Conservation (phyloP, 92 coral and sea anemone genomes). For the Epizoanthus illoricatus region DNA sequence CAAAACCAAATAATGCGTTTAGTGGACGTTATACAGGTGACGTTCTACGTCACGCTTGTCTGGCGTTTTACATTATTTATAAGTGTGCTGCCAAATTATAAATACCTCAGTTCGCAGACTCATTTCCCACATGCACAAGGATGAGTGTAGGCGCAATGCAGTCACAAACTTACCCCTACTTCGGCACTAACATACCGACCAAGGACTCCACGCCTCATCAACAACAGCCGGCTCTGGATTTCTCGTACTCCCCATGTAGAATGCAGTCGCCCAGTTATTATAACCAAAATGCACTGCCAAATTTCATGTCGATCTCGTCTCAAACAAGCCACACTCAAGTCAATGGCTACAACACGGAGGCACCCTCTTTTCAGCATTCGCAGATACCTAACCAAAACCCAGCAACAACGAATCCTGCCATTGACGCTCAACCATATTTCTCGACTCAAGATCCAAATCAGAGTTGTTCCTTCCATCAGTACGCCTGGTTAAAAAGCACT, state of each 20-base stretch:
- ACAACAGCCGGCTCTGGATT: conserved; percentile 74
- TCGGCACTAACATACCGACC: conserved; percentile 71
- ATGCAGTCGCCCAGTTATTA: conserved; percentile 98
- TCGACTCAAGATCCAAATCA: conserved; percentile 75
- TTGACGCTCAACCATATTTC: conserved; percentile 81
- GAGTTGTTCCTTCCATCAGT: conserved; percentile 94
- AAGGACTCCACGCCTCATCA: conserved; percentile 74
- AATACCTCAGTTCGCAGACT: conserved; percentile 62
- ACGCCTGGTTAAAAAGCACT: conserved; percentile 98
- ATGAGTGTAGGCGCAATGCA: conserved; percentile 96
- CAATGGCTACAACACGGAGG: conserved; percentile 85
- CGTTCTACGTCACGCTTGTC: conserved; percentile 98
- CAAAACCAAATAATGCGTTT: conserved; percentile 90
- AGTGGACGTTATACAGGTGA: conserved; percentile 96
- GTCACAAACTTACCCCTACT: conserved; percentile 95
- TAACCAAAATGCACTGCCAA: conserved; percentile 86
- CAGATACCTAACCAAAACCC: conserved; percentile 80
- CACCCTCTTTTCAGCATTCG: conserved; percentile 77
- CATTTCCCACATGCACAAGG: conserved; percentile 66
- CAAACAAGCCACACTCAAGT: conserved; percentile 89
- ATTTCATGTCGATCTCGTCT: conserved; percentile 84
- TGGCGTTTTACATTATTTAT: conserved; percentile 99
- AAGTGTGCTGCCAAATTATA: conserved; percentile 85
- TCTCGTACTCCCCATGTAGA: conserved; percentile 93
- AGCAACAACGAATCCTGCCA: conserved; percentile 58